Base-by-base conservation (phyloP, 2,113 vertebrate species). In the Eublepharis macularius region DNA sequence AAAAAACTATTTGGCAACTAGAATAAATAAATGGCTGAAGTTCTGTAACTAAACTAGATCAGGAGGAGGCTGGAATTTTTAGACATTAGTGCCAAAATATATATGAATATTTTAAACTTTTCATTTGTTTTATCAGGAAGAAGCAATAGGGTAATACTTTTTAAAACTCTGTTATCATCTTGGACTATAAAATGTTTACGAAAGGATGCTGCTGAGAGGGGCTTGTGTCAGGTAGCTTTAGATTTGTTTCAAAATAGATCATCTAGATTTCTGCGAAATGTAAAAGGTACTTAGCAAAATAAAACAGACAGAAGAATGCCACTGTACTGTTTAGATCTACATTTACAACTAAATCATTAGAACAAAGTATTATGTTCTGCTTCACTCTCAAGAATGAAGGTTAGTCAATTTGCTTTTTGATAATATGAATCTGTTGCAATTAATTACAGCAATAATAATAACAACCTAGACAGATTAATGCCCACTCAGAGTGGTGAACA, bases 161-260 rank as follows among this genome's bases (percentile, higher is more conserved):
- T 12, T 60, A 12, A 79, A 2, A 54, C 6, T 19, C 45, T 63
- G 60, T 26, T 74, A 34, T 75, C 81, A 60, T 63, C 17, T 60
- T 36, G 60, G 6, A 24, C 6, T 4, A 45, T 26, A 5, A 60
- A 39, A 60, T 73, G 7, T 79, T 13, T 47, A 60, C 32, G 13
- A 47, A 36, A 80, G 43, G 68, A 32, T 73, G 41, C 26, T 34
- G 19, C 51, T 45, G 51, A 36, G 49, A 43, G 7, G 57, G n/a
- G 45, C 80, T 43, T 80, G 29, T 65, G 76, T 85, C 84, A 49
- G 36, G 68, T 8, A 73, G 12, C 41, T 77, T 79, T 39, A 72
- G 49, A 85, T 79, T 79, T 85, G 83, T 85, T 72, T 57, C 32
- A 60, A 26, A 39, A 85, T 78, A 39, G 16, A 34, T 85, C 83